Conservation (phyloP, 2,888 invertebrate species). For the Nomada goodeniana region DNA sequence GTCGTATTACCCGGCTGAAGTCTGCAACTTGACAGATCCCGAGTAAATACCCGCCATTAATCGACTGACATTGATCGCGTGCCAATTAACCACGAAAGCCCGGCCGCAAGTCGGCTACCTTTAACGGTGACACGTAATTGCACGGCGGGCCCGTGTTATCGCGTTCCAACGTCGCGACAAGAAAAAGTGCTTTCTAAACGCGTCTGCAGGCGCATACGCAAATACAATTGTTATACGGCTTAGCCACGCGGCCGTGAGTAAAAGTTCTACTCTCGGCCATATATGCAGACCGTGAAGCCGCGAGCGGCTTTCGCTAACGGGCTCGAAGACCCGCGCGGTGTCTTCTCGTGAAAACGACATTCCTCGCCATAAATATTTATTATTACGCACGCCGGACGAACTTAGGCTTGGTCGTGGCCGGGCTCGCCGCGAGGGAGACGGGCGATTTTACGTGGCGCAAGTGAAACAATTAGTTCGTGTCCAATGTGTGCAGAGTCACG, state of each 20-base stretch:
- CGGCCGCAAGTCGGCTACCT: background rate
- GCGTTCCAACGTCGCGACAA: slow-evolving; percentile 38
- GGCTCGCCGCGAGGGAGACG: background rate
- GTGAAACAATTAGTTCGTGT: background rate
- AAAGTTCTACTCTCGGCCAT: slow-evolving; percentile 75
- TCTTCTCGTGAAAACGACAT: slow-evolving; percentile 58
- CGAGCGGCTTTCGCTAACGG: slow-evolving; percentile 72
- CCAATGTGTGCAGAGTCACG: too few relatives aligned
- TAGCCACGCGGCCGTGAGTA: slow-evolving; percentile 73
- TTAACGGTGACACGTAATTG: slow-evolving; percentile 29
- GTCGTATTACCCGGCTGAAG: too few relatives aligned
- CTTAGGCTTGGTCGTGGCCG: background rate
- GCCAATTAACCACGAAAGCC: background rate
- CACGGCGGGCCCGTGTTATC: slow-evolving; percentile 35
- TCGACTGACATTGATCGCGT: background rate
- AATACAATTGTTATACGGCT: slow-evolving; percentile 67
- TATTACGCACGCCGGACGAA: slow-evolving; percentile 25
- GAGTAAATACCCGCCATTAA: too few relatives aligned
- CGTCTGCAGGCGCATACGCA: slow-evolving; percentile 58
- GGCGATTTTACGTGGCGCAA: slow-evolving; percentile 3
- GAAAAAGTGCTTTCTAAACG: slow-evolving; percentile 64
- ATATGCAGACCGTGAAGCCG: slow-evolving; percentile 77
- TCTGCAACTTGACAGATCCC: too few relatives aligned
- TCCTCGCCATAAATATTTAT: slow-evolving; percentile 63
- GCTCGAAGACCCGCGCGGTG: slow-evolving; percentile 26